Percentiles rank a stretch among this genome's conserved stretches.
These are phyloP conservation scores for Hypothenemus hampei DNA, from an alignment of 1,140 invertebrate species.

Conservation along the genomic window DNA sequence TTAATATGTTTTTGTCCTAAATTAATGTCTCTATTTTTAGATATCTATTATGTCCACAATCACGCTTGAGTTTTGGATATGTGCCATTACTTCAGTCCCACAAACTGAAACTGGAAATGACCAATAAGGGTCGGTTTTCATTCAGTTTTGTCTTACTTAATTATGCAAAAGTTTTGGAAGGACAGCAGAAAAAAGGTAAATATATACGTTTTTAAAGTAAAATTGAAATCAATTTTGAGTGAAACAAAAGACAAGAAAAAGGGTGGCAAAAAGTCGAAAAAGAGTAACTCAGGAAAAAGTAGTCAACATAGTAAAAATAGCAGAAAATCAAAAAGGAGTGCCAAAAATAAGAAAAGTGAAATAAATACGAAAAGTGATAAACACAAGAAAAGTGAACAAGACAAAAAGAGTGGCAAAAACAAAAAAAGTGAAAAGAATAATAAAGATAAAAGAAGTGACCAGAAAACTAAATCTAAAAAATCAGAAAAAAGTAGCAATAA, in stretches of 20 bases:
- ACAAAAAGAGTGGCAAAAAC: neutral
- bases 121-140: constrained; percentile 36
- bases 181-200: constrained; percentile 25
- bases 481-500: constrained; percentile 20
- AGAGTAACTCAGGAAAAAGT: too few species aligned
- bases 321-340: neutral
- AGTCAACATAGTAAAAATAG: neutral
- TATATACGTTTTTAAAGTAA: too few species aligned
- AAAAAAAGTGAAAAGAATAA: neutral
- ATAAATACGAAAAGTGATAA: neutral
- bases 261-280: too few species aligned
- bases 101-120: constrained; percentile 26
- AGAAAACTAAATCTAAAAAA: constrained; percentile 11
- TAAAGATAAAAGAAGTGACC: neutral
- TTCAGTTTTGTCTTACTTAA: constrained; percentile 33
- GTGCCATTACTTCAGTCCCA: constrained; percentile 29
- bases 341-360: neutral
- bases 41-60: constrained; percentile 34
- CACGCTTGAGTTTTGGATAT: constrained; percentile 35
- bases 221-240: too few species aligned
- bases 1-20: neutral
- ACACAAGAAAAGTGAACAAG: neutral
- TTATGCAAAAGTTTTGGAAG: constrained; percentile 24
- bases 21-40: constrained; percentile 21
- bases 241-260: neutral